A percentile compares a stretch with the other conserved stretches of the same genome.
phyloP scores from a whole-genome alignment of 2,888 invertebrate genomes.

The Tipula vernalis region DNA sequence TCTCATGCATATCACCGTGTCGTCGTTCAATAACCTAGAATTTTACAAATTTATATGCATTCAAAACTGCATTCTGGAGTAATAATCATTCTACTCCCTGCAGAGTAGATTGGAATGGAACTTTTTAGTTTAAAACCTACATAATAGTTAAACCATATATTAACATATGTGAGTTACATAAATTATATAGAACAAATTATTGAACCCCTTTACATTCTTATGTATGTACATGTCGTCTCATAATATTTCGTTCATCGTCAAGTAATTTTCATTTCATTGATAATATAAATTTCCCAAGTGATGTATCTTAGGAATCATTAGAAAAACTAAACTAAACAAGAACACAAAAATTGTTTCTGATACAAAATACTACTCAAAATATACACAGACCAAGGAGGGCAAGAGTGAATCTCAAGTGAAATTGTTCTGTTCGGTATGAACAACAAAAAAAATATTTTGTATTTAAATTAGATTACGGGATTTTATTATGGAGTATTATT shows the following conservation, averaged over 20 bases:
- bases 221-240: not conserved
- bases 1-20: not conserved
- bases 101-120: not conserved
- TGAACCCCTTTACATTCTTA: not conserved
- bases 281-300: not conserved
- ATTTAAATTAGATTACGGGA: not conserved
- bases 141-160: not conserved
- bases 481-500: not conserved
- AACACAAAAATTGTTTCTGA: no score
- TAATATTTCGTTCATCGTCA: not conserved
- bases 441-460: not conserved
- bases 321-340: not conserved
- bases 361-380: not conserved
- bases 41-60: not conserved
- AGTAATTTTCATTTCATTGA: not conserved
- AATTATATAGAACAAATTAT: not conserved
- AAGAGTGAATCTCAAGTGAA: no score
- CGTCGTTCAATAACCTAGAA: not conserved
- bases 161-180: not conserved
- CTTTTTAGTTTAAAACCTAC: not conserved
- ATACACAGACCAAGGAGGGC: no score
- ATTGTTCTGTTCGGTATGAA: no score
- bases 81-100: not conserved
- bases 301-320: not conserved
- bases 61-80: not conserved